phyloP scores from a whole-genome alignment of 92 coral and sea anemone genomes.

The Epizoanthus scotinus region DNA sequence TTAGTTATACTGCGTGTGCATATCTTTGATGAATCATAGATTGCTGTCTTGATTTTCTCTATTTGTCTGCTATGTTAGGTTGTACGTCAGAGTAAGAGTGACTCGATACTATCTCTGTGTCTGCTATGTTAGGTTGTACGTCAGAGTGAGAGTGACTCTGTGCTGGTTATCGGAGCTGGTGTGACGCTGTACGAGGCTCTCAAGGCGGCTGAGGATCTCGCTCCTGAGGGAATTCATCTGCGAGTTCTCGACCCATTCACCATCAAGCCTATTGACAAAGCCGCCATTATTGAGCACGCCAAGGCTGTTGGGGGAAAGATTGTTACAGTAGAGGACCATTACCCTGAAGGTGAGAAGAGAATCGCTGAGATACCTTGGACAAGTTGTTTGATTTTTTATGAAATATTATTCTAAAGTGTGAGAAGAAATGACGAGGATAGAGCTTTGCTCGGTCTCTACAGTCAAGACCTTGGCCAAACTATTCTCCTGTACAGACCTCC shows the following conservation, averaged over 20 bases:
- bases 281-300: slow-evolving; percentile 72
- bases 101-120: slow-evolving; percentile 13
- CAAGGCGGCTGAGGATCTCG: slow-evolving; percentile 83
- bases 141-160: slow-evolving; percentile 60
- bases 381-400: not conserved
- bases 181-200: slow-evolving; percentile 86
- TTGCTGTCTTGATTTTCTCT: too few species aligned
- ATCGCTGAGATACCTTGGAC: not conserved
- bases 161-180: slow-evolving; percentile 88
- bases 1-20: not conserved
- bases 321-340: slow-evolving; percentile 95
- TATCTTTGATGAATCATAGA: not conserved
- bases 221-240: slow-evolving; percentile 51
- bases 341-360: slow-evolving; percentile 72
- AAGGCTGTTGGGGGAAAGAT: slow-evolving; percentile 81
- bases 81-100: slow-evolving; percentile 67
- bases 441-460: too few species aligned
- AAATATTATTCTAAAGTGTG: too few species aligned
- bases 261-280: slow-evolving; percentile 87
- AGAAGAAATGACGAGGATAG: too few species aligned
- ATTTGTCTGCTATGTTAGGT: slow-evolving; percentile 47
- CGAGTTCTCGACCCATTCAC: slow-evolving; percentile 93
- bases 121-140: slow-evolving; percentile 67
- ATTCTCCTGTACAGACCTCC: too few species aligned
- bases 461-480: too few species aligned